These are phyloP conservation scores for Corydoras maculifer DNA, from an alignment of 2,113 vertebrate genomes.

Conservation along the genomic window DNA sequence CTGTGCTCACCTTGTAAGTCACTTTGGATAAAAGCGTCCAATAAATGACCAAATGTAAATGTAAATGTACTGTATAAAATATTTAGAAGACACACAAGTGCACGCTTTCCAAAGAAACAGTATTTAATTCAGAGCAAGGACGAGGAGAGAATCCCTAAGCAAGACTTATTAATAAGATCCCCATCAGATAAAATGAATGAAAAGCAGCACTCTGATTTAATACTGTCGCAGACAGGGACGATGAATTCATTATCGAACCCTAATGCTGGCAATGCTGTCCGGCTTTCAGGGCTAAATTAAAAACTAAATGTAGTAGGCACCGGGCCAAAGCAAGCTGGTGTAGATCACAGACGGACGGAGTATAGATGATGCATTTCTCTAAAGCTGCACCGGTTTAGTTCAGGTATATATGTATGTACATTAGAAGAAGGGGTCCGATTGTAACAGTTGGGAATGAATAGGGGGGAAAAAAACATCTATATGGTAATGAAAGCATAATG, in stretches of 20 bases:
- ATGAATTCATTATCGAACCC: constrained; percentile 43
- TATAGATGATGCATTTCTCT: constrained; percentile 22
- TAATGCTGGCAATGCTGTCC: constrained; percentile 27
- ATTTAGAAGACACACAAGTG: neutral
- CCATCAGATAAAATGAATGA: constrained; percentile 39
- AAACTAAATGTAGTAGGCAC: constrained; percentile 28
- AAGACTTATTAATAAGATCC: constrained; percentile 33
- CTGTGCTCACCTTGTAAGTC: no score
- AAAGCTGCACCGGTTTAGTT: constrained; percentile 4
- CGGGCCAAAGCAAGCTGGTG: constrained; percentile 1
- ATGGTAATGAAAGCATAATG: constrained; percentile 17
- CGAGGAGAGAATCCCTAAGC: constrained; percentile 21
- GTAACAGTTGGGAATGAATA: constrained; percentile 15
- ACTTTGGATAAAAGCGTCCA: no score
- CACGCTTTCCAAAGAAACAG: constrained; percentile 10
- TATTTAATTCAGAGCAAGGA: constrained; percentile 19
- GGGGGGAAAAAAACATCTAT: neutral
- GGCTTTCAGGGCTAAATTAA: constrained; percentile 42
- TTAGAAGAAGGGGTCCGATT: constrained; percentile 1
- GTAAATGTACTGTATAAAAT: no score
- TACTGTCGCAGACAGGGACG: constrained; percentile 29
- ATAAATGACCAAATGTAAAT: no score
- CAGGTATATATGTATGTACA: constrained; percentile 4
- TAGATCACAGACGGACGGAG: constrained; percentile 30
- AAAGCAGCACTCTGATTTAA: constrained; percentile 41